phyloP scores from a whole-genome alignment of 2,888 invertebrate genomes.

The Pandemis heparana region DNA sequence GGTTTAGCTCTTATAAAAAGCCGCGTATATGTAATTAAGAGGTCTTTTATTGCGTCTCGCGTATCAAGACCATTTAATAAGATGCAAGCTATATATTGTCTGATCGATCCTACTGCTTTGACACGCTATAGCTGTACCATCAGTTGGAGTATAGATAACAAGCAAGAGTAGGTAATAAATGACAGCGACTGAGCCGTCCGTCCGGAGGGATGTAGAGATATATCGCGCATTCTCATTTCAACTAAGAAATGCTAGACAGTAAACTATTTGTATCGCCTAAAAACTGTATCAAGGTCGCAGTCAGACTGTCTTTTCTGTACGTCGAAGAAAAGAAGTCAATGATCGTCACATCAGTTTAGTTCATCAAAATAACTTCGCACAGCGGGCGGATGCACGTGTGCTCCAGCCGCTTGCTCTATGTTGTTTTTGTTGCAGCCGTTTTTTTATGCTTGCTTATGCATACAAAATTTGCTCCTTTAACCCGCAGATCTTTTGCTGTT shows the following conservation, averaged over 20 bases:
- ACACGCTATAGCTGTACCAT: constrained; percentile 21
- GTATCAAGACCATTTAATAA: constrained; percentile 32
- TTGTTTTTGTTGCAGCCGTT: constrained; percentile 73
- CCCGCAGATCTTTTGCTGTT: constrained; percentile 41
- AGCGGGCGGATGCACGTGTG: constrained; percentile 83
- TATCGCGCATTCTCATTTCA: background rate
- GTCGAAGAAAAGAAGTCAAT: constrained; percentile 25
- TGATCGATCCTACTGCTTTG: constrained; percentile 16
- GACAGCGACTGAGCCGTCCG: background rate
- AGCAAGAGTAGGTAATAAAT: constrained; percentile 10
- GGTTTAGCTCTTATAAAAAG: constrained; percentile 33
- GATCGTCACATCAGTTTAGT: constrained; percentile 39
- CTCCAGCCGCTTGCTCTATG: constrained; percentile 65
- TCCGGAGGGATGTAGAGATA: background rate
- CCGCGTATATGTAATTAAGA: constrained; percentile 45
- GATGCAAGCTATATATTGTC: constrained; percentile 33
- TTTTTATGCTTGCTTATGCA: constrained; percentile 6
- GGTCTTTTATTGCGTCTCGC: constrained; percentile 34
- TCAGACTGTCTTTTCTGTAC: constrained; percentile 29
- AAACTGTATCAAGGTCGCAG: constrained; percentile 25
- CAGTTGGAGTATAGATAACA: constrained; percentile 11
- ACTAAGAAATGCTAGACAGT: constrained; percentile 25
- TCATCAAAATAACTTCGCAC: constrained; percentile 77
- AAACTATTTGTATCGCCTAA: constrained; percentile 24
- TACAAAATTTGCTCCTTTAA: constrained; percentile 22